Percentiles rank a stretch among this genome's conserved stretches.
phyloP scores from a whole-genome alignment of 1,140 invertebrate genomes.

The Eriosoma lanigerum region DNA sequence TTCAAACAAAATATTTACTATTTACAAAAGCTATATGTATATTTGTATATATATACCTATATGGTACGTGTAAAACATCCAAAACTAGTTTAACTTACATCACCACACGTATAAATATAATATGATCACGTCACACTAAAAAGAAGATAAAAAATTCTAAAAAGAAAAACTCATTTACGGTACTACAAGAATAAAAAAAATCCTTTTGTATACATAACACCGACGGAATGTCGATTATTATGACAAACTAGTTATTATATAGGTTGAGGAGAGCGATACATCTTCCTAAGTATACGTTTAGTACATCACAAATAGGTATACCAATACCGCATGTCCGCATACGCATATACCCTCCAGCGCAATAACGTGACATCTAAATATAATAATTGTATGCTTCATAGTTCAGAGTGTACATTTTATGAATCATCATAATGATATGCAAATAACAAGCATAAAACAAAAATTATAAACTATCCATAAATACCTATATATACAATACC shows the following conservation, averaged over 20 bases:
- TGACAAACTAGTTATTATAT: conserved; percentile 39
- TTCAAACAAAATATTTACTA: conserved; percentile 36
- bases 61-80: conserved; percentile 2
- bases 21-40: background rate
- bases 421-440: conserved; percentile 19
- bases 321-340: background rate
- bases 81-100: conserved; percentile 40
- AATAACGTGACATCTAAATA: conserved; percentile 38
- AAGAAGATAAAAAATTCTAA: background rate
- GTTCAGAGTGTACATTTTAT: background rate
- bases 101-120: background rate
- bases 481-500: no score
- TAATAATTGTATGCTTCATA: background rate
- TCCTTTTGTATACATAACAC: background rate
- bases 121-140: conserved; percentile 7
- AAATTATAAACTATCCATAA: no score
- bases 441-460: background rate
- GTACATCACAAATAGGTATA: conserved; percentile 6
- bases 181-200: background rate
- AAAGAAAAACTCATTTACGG: conserved; percentile 26
- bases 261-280: conserved; percentile 23
- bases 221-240: conserved; percentile 24
- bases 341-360: conserved; percentile 18
- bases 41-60: background rate
- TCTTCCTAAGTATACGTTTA: conserved; percentile 11